Percentiles rank a stretch among this genome's conserved stretches.
phyloP scores from a whole-genome alignment of 2,113 vertebrate species.

The Pygoscelis antarcticus region DNA sequence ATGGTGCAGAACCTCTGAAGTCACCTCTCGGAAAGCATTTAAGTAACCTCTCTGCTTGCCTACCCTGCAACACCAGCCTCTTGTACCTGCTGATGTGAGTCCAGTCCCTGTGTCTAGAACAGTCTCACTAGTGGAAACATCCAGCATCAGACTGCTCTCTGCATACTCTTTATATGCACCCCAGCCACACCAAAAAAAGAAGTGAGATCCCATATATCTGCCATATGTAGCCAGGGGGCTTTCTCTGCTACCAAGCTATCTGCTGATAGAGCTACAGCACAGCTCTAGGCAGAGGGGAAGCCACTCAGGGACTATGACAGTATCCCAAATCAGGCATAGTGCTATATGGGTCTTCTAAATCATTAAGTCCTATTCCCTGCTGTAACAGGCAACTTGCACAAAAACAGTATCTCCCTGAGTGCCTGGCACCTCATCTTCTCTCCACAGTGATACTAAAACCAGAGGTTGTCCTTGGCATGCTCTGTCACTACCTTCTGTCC shows the following conservation, averaged over 20 bases:
- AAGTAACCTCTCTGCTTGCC: neutral
- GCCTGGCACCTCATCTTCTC: neutral
- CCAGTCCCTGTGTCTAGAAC: neutral
- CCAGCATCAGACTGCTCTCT: neutral
- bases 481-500: neutral
- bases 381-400: neutral
- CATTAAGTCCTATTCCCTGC: neutral
- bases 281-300: neutral
- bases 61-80: neutral
- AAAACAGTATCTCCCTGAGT: neutral
- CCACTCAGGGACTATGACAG: accelerated
- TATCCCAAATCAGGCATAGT: neutral
- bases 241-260: neutral
- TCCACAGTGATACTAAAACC: neutral
- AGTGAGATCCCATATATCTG: neutral
- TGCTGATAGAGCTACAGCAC: neutral
- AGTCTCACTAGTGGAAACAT: neutral
- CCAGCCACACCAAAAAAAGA: neutral
- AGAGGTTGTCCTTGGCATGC: neutral
- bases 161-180: neutral
- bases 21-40: neutral
- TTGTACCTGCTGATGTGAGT: neutral
- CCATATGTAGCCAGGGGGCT: neutral
- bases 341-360: neutral
- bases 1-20: slow-evolving; percentile 9